Base-by-base conservation (phyloP, 2,888 invertebrate genomes). In the Netelia fuscicornis region DNA sequence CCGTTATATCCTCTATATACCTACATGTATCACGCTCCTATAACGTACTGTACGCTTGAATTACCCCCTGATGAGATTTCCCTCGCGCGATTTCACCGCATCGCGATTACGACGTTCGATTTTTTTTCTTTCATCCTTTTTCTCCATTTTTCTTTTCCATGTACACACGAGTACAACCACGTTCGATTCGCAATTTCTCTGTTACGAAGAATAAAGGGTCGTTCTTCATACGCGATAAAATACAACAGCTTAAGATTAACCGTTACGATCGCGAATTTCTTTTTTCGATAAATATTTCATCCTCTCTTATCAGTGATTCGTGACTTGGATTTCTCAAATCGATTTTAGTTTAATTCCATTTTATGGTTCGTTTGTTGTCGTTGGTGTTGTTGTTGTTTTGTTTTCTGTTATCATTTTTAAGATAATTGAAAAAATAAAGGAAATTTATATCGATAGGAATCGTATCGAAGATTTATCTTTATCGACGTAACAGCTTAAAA, bases 51-150 rank as follows among this genome's bases (percentile, higher is more conserved):
- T 71, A 81, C 81, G 81, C 64, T 86, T 86, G 84, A 86, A 88
- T 88, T 88, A 79, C 80, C 84, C 81, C 87, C 87, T 80, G 86
- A 89, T 86, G 88, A 90, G 89, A 88, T 89, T 90, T 90, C 81
- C 89, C 84, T 80, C 62, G 56, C 13, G 54, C 80, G 75, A 84
- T 81, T 79, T 77, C 74, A 81, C 72, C 68, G 72, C 10, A 81
- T 77, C 72, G 81, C 64, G 68, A 54, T 74, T 64, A 30, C 71
- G 60, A 68, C 42, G 72, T 58, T 42, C 76, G 75, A 74, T 76
- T 70, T 17, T 52, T 30, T 30, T 30, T 30, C 30, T 30, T 30
- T 30, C 2, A 5, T 30, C 5, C 5, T 30, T 48, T 48, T 6
- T 13, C 11, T 13, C 13, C 17, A 17, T 17, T 48, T 48, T 11